These are phyloP conservation scores for Dromaius novaehollandiae DNA, from an alignment of 2,113 vertebrate species.

Conservation along the genomic window DNA sequence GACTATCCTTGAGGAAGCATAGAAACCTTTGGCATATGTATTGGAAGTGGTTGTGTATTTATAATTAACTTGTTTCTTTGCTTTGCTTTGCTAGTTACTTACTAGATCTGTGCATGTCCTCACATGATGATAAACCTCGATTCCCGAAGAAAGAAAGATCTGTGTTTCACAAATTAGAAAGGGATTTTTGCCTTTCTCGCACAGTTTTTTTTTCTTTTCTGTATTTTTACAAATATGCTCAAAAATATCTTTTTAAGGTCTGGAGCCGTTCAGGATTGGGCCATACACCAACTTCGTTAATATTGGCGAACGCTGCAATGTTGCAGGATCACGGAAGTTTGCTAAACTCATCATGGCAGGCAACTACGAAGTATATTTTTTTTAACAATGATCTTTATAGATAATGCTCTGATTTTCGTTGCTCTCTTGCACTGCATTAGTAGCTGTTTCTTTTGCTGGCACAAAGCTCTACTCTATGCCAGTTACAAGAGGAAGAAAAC, in stretches of 20 bases:
- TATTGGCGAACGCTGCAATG: constrained; percentile 97
- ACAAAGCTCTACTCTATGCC: not conserved
- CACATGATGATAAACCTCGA: not conserved
- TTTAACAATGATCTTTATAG: not conserved
- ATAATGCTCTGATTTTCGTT: not conserved
- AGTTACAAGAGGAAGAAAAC: not conserved
- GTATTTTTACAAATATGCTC: not conserved
- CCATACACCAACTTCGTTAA: constrained; percentile 98
- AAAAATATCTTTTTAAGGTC: constrained; percentile 78
- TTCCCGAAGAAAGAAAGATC: not conserved
- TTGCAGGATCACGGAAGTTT: constrained; percentile 94
- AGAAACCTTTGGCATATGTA: not conserved
- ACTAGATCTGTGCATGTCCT: not conserved
- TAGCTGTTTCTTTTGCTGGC: not conserved
- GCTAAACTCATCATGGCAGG: constrained; percentile 93
- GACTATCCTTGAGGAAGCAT: not conserved
- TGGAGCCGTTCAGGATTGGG: constrained; percentile 94
- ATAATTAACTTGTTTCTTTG: not conserved
- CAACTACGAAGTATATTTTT: constrained; percentile 88
- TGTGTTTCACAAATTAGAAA: not conserved
- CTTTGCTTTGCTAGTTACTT: not conserved
- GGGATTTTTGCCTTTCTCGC: not conserved
- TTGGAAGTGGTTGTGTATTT: not conserved
- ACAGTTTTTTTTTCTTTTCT: not conserved
- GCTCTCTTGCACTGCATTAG: not conserved